Percentiles rank a stretch among this genome's conserved stretches.
phyloP scores from a whole-genome alignment of 1,140 invertebrate species.

The Probaryconus sp. region DNA sequence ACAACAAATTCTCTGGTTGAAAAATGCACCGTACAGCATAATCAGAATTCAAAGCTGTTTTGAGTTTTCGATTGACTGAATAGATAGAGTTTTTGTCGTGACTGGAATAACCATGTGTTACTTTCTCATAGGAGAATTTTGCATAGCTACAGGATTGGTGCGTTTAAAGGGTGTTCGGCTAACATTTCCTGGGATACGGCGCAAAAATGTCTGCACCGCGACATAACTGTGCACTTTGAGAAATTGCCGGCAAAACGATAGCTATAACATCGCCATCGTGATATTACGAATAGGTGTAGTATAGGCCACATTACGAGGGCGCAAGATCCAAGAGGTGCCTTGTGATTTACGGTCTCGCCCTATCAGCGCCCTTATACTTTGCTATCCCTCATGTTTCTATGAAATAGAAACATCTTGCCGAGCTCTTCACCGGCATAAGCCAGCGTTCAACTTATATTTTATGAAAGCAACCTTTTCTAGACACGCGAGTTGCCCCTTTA shows the following conservation, averaged over 20 bases:
- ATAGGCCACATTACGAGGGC: conserved; percentile 24
- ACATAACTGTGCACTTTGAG: conserved; percentile 58
- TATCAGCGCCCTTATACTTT: conserved; percentile 66
- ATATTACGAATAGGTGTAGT: conserved; percentile 48
- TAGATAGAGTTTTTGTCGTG: conserved; percentile 19
- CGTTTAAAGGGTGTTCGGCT: conserved; percentile 32
- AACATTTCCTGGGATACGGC: conserved; percentile 33
- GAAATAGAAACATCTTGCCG: conserved; percentile 73
- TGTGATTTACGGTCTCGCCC: conserved; percentile 66
- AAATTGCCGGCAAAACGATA: conserved; percentile 59
- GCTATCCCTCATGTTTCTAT: conserved; percentile 61
- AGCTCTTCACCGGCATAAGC: conserved; percentile 64
- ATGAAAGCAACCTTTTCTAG: conserved; percentile 73
- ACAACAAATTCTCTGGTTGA: conserved; percentile 7
- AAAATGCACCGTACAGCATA: conserved; percentile 17
- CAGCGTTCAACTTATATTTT: conserved; percentile 74
- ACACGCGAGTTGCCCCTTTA: conserved; percentile 61
- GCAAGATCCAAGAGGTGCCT: conserved; percentile 50
- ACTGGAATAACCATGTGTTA: conserved; percentile 14
- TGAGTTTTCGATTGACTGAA: conserved; percentile 36
- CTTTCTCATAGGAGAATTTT: conserved; percentile 51
- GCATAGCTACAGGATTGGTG: conserved; percentile 18
- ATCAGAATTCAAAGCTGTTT: conserved; percentile 29
- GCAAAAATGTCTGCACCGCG: conserved; percentile 36
- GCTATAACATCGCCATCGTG: conserved; percentile 52